These are phyloP conservation scores for Smutsia gigantea DNA, from an alignment of 2,797 vertebrate genomes.

Conservation along the genomic window DNA sequence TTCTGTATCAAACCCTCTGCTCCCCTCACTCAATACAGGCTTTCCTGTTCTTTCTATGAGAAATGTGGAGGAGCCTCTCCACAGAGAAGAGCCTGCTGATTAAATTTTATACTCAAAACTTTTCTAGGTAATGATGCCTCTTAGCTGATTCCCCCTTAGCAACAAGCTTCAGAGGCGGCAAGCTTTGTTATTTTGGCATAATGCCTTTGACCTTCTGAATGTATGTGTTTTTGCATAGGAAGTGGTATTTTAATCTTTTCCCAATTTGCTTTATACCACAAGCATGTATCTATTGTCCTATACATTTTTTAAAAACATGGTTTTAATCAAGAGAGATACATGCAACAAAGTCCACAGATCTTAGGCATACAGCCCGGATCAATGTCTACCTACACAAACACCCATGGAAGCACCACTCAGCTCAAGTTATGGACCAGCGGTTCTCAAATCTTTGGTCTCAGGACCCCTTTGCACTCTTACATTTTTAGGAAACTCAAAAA, in stretches of 20 bases:
- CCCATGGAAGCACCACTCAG: neutral
- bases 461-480: neutral
- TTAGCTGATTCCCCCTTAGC: neutral
- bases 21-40: neutral
- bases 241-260: neutral
- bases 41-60: neutral
- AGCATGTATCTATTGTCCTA: neutral
- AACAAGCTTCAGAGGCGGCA: neutral
- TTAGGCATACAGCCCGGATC: too few relatives aligned
- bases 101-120: neutral
- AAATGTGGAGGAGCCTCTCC: neutral
- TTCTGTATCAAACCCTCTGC: neutral
- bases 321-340: neutral
- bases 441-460: neutral
- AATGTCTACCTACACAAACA: neutral
- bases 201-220: neutral
- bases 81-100: neutral
- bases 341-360: neutral
- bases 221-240: neutral
- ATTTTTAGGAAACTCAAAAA: neutral
- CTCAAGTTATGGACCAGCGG: neutral
- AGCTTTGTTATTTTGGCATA: neutral
- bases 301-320: neutral
- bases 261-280: neutral
- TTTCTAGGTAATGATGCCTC: neutral